Evolutionary conservation across 1,140 invertebrate species (phyloP), one percentile per base, ranked within the genome.

Genomic region (Littorina saxatilis): DNA sequence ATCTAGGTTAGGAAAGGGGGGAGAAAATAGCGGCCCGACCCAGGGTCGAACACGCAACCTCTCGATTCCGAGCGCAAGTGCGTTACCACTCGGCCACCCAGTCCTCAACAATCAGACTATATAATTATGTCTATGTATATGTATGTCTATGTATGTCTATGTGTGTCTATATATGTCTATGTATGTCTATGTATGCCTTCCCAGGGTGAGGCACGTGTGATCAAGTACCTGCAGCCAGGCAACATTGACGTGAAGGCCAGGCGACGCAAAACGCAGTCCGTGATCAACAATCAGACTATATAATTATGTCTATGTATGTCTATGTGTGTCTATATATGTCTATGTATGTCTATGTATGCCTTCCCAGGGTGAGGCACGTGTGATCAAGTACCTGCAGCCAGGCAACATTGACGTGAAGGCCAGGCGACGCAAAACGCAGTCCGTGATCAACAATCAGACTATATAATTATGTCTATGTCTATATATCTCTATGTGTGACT

Each of bases 131-230:
- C n/a, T n/a, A n/a, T n/a, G n/a, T n/a, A n/a, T n/a, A n/a, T n/a
- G n/a, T n/a, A n/a, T n/a, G n/a, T n/a, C n/a, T n/a, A n/a, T n/a
- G n/a, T n/a, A n/a, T n/a, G n/a, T n/a, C n/a, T n/a, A n/a, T n/a
- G n/a, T n/a, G n/a, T n/a, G n/a, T n/a, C n/a, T 20, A 27, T 15
- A 55, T 55, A 15, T 27, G 50, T 13, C 5, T 50, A 52, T 17
- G 27, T 27, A 9, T 50, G n/a, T 27, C n/a, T 77, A 9, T 50
- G 20, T 55, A n/a, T n/a, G n/a, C 27, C 17, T n/a, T 61, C 85
- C 4, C 85, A 91, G 90, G 90, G 90, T 17, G 90, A 91, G 68
- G 90, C 90, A 3, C 79, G 89, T 15, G 87, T 91, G 11, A 75
- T 91, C 15, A 90, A 89, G 50, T 84, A 88, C 78, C 82, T 91